Evolutionary conservation across 2,888 invertebrate species (phyloP), one percentile per base, ranked within the genome.

Genomic region (Erannis defoliaria): DNA sequence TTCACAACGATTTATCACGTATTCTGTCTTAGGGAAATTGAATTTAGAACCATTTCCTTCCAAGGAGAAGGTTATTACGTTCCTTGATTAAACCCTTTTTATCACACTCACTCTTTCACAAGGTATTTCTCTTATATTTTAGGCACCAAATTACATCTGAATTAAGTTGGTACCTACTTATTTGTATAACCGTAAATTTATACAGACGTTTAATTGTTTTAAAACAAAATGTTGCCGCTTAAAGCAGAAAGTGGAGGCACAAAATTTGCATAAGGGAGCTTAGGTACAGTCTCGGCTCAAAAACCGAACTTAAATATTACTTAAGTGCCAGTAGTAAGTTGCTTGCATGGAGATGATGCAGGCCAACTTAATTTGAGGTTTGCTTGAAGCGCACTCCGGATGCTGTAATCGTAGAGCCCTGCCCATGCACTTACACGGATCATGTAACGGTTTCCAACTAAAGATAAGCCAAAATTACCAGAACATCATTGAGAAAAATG

Each of bases 1-100:
- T 89, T 85, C 85, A 76, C 79, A 82, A 85, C 88, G 86, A 90
- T 90, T 89, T 89, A 91, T 90, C 88, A 89, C 90, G 86, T 87
- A 86, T 86, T 84, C 81, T 77, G 80, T 82, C 85, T 81, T 81
- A 84, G 78, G 83, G 84, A 88, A 89, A 90, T 88, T 89, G 85
- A 88, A 86, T 85, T 85, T 83, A 78, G 80, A 83, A 79, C 80
- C 82, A 80, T 84, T 86, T 83, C 77, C 81, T 77, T 76, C 75
- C 78, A 79, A 77, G 76, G 74, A 76, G 77, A 76, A 78, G 70
- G 77, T 74, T 81, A 78, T 81, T 82, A 80, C 79, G 75, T 80
- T 76, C 74, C 79, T 85, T 86, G 82, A 88, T 87, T 86, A 86
- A 86, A 85, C 80, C 80, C 80, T 85, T 81, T 76, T 75, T 80